Base-by-base conservation (phyloP, 2,888 invertebrate genomes). In the Drosophila subquinaria region DNA sequence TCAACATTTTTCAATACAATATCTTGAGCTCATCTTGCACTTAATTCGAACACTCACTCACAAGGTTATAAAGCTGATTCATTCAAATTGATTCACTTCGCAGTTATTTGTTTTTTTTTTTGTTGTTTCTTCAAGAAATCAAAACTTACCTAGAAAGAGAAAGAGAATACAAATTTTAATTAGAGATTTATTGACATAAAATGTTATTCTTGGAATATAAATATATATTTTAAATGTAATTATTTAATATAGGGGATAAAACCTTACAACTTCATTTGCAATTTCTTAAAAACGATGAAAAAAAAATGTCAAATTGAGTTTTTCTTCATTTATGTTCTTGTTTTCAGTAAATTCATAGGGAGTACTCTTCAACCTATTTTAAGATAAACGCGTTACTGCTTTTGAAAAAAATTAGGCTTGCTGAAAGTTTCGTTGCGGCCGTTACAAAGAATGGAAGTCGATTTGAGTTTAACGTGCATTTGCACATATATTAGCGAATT, bases 121-220 rank as follows among this genome's bases (percentile, higher is more conserved):
- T 13, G 20, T 35, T 6, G 50, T 40, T 42, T 10, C 8, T 17
- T 13, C 33, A 20, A 33, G 33, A 48, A 42, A 38, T 9, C 42
- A 55, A 59, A 45, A 78, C 77, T 78, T 81, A 78, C 77, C 77
- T 78, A 60, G 30, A 78, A 77, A 33, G 57, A 61, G 38, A 69
- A 36, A 56, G 30, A 50, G 6, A 47, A 13, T 10, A n/a, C 27
- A 6, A 6, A 51, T 40, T 17, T 13, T 8, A 15, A 43, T 67
- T 56, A 69, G 53, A 27, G 27, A 47, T 6, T 20, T n/a, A 35
- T 38, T 23, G 15, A n/a, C 13, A n/a, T 35, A 27, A 33, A 15
- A 33, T 20, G 3, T 27, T 35, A 52, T 52, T 36, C 45, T 55
- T 27, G 38, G 50, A 60, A n/a, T 23, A 20, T 13, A 43, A 53